Base-by-base conservation (phyloP, 2,888 invertebrate species). In the Leptinotarsa rubiginosa region DNA sequence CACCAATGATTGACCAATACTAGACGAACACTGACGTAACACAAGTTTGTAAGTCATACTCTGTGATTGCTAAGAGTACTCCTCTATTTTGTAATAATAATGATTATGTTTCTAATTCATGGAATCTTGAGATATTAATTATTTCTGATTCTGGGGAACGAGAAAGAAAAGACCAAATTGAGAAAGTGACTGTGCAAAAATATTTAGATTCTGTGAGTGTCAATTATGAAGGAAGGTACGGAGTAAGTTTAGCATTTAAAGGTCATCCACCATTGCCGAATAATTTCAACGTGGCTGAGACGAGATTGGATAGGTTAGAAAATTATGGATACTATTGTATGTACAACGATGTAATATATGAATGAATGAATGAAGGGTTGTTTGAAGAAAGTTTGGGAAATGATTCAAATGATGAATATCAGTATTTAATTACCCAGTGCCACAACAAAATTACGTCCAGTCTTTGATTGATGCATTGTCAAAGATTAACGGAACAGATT, bases 191-290 rank as follows among this genome's bases (percentile, higher is more conserved):
- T 2, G 49, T 65, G 20, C 22, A 18, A 25, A 47, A 49, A 18
- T 66, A 49, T 16, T 12, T 15, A 49, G 49, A 66, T 18, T 49
- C 65, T 18, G 65, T 66, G 4, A 10, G 2, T 22, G 16, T 16
- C 2, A 18, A 13, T 22, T 3, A 47, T 25, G 65, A 66, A 15
- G 65, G 65, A 3, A 66, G 65, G 20, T 66, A 49, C 49, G 49
- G 49, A 20, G 20, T 66, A 12, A 16, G 18, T 20, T 49, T 66
- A 49, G 20, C 49, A 5, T 66, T 47, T 47, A 49, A 49, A 16
- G 65, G 65, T 20, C 65, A 66, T 66, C 65, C 49, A 22, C 22
- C 65, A 10, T 16, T 66, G 4, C 49, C 65, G 1, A 49, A 25
- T 66, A 18, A 66, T 49, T 66, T 7, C 16, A 10, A 18, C 20